A percentile compares a stretch with the other conserved stretches of the same genome.
Conservation (phyloP, 2,113 vertebrate genomes). For the Pseudois nayaur region DNA sequence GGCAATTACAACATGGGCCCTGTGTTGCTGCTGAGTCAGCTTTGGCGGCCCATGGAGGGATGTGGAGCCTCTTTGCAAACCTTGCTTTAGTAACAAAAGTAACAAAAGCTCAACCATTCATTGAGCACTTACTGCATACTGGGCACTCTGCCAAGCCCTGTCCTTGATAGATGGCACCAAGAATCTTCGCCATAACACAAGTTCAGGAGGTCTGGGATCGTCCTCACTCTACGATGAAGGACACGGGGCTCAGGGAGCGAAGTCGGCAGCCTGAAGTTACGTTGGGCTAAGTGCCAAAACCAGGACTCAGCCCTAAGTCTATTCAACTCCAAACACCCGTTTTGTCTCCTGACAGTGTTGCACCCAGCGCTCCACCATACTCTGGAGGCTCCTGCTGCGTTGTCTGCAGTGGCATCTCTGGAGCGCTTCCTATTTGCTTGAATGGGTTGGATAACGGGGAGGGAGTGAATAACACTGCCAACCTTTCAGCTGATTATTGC, state of each 20-base stretch:
- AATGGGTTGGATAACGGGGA: background rate
- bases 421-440: background rate
- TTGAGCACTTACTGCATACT: background rate
- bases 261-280: background rate
- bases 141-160: background rate
- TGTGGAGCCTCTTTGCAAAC: background rate
- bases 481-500: background rate
- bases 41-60: fast-evolving
- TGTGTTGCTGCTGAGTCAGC: background rate
- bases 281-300: background rate
- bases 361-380: fast-evolving
- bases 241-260: background rate
- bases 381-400: background rate
- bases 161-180: background rate
- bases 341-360: background rate
- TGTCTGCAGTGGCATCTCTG: background rate
- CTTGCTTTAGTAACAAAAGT: background rate
- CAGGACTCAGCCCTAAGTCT: background rate
- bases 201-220: background rate
- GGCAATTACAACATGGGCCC: background rate
- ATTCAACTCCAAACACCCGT: background rate
- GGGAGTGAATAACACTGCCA: background rate
- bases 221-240: background rate
- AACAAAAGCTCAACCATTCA: background rate
- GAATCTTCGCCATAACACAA: fast-evolving